A percentile compares a stretch with the other conserved stretches of the same genome.
Conservation (phyloP, 1,140 invertebrate genomes). For the Pteromalus puparum region DNA sequence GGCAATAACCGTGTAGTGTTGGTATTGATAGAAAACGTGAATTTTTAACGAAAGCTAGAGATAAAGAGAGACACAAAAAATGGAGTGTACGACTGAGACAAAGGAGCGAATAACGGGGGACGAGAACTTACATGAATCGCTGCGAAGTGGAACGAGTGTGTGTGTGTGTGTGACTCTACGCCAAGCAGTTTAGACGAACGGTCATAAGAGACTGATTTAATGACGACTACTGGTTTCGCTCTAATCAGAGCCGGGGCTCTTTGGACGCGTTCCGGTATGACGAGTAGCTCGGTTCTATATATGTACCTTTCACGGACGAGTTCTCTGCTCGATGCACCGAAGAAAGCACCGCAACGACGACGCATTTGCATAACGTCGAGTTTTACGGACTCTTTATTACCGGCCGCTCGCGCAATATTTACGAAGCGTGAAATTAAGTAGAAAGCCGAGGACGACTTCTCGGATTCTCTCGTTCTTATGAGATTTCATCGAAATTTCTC, state of each 20-base stretch:
- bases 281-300: too few species aligned
- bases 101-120: neutral
- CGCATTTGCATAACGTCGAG: neutral
- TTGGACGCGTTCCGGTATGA: neutral
- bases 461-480: neutral
- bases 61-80: neutral
- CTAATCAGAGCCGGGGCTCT: neutral
- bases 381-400: neutral
- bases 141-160: too few species aligned
- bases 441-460: neutral
- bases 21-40: too few species aligned
- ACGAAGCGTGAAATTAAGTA: neutral
- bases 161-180: neutral
- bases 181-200: neutral
- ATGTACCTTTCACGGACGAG: neutral
- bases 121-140: constrained; percentile 16
- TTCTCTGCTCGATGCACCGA: neutral
- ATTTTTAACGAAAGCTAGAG: too few species aligned
- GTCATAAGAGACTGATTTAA: neutral
- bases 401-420: neutral
- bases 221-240: neutral
- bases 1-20: neutral
- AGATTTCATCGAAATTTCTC: too few species aligned
- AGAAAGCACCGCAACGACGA: neutral
- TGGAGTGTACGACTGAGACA: neutral